Percentiles rank a stretch among this genome's conserved stretches.
phyloP scores from a whole-genome alignment of 1,140 invertebrate species.

The Pseudomyrmex sp. region DNA sequence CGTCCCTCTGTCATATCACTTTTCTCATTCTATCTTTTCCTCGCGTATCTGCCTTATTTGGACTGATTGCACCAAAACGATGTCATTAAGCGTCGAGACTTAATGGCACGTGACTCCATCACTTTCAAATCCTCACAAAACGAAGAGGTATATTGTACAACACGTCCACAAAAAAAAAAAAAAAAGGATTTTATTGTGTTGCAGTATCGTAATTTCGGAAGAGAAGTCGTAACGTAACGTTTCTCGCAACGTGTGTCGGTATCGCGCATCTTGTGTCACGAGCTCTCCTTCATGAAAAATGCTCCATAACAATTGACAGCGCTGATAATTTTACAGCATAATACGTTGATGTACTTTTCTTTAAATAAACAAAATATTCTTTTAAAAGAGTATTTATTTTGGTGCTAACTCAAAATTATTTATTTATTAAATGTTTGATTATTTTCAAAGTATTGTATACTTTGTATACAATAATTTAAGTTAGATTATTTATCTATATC shows the following conservation, averaged over 20 bases:
- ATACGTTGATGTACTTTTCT: constrained; percentile 7
- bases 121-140: constrained; percentile 61
- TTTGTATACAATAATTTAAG: too few species aligned
- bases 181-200: constrained; percentile 55
- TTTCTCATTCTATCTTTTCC: constrained; percentile 22
- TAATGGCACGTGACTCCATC: constrained; percentile 38
- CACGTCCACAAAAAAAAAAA: neutral
- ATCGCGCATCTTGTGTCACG: constrained; percentile 15
- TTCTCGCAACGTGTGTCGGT: constrained; percentile 25
- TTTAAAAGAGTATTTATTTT: neutral
- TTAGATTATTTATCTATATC: constrained; percentile 23
- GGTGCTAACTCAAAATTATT: neutral
- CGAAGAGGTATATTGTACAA: constrained; percentile 60
- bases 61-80: constrained; percentile 70
- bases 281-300: constrained; percentile 1
- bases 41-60: constrained; percentile 64
- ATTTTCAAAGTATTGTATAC: constrained; percentile 11
- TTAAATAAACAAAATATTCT: neutral
- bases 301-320: constrained; percentile 45
- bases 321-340: constrained; percentile 29
- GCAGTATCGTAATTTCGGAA: constrained; percentile 62
- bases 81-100: constrained; percentile 59
- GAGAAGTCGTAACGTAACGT: constrained; percentile 56
- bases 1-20: neutral
- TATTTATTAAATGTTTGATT: neutral